A percentile compares a stretch with the other conserved stretches of the same genome.
Conservation (phyloP, 2,888 invertebrate genomes). For the Rhingia campestris region DNA sequence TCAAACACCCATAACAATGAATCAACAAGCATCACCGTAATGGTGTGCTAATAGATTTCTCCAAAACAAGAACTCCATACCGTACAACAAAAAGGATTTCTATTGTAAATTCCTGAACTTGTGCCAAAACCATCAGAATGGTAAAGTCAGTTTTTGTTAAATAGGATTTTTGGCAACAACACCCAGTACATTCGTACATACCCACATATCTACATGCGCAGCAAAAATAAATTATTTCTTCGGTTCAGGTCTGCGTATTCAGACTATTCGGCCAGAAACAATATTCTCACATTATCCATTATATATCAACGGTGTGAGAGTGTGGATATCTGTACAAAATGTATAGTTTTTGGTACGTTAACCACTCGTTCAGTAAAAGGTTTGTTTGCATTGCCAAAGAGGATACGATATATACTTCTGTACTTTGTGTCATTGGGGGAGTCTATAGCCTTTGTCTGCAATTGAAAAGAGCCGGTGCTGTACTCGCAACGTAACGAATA, state of each 20-base stretch:
- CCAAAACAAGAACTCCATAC: slow-evolving; percentile 46
- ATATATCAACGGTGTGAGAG: neutral
- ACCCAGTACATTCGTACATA: neutral
- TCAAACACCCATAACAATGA: slow-evolving; percentile 60
- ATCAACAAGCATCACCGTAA: slow-evolving; percentile 66
- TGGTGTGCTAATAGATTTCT: slow-evolving; percentile 69
- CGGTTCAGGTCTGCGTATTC: slow-evolving; percentile 22
- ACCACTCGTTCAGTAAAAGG: neutral
- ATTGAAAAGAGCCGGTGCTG: neutral
- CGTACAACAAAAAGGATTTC: slow-evolving; percentile 38
- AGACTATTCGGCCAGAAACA: slow-evolving; percentile 4
- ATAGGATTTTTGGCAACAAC: slow-evolving; percentile 20
- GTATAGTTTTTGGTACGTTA: slow-evolving; percentile 11
- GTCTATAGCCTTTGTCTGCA: neutral
- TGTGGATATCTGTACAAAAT: slow-evolving; percentile 7
- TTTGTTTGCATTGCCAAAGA: neutral
- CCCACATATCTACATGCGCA: neutral
- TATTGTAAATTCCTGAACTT: slow-evolving; percentile 47
- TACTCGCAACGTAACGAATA: no score
- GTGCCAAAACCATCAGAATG: slow-evolving; percentile 47
- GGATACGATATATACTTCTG: neutral
- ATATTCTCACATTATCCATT: slow-evolving; percentile 18
- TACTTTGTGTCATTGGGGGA: neutral
- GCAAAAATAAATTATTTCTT: slow-evolving; percentile 32
- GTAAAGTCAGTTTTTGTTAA: slow-evolving; percentile 18